phyloP scores from a whole-genome alignment of 2,113 vertebrate species.

The Speoplatyrhinus poulsoni region DNA sequence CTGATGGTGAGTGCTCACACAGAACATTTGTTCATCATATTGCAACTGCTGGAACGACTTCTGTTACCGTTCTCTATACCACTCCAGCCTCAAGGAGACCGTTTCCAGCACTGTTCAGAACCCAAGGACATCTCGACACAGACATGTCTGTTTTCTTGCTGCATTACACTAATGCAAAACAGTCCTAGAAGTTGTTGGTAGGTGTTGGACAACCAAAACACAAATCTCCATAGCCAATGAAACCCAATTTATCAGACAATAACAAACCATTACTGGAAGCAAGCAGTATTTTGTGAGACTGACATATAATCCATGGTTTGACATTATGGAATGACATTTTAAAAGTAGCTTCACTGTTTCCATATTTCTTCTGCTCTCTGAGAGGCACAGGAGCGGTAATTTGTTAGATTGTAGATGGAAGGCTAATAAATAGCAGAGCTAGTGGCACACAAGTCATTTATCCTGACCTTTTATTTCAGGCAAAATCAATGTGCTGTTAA shows the following conservation, averaged over 20 bases:
- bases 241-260: slow-evolving; percentile 51
- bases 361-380: slow-evolving; percentile 60
- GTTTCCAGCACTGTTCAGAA: too few species aligned
- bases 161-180: not conserved
- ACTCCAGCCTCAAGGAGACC: too few species aligned
- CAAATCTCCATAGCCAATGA: slow-evolving; percentile 43
- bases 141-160: too few species aligned
- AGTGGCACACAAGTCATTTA: slow-evolving; percentile 70
- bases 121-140: too few species aligned
- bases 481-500: slow-evolving; percentile 75
- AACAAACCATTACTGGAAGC: slow-evolving; percentile 36
- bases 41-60: not conserved
- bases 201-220: slow-evolving; percentile 44
- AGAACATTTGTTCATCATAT: not conserved
- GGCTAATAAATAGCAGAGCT: slow-evolving; percentile 67
- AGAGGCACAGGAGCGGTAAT: slow-evolving; percentile 54
- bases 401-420: slow-evolving; percentile 69
- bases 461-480: slow-evolving; percentile 78
- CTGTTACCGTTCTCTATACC: not conserved
- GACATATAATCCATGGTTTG: slow-evolving; percentile 72
- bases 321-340: slow-evolving; percentile 78
- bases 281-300: slow-evolving; percentile 39
- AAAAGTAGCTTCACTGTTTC: slow-evolving; percentile 49
- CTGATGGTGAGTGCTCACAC: too few species aligned
- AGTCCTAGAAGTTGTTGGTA: slow-evolving; percentile 26